phyloP scores from a whole-genome alignment of 2,888 invertebrate genomes.

The Polymixis lichenea region DNA sequence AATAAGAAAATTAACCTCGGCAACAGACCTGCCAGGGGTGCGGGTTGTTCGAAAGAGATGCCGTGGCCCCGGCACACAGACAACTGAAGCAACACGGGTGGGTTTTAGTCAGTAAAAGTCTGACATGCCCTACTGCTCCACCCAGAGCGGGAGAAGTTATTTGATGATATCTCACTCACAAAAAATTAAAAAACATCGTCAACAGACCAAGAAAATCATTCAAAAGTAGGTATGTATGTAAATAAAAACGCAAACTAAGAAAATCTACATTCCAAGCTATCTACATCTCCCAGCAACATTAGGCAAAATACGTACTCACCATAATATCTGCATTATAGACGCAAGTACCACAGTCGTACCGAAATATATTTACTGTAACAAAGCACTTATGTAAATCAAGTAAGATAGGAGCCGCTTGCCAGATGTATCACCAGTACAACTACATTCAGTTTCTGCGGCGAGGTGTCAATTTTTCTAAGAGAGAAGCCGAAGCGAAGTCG shows the following conservation, averaged over 20 bases:
- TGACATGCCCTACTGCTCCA: too few relatives aligned
- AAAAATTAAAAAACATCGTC: too few relatives aligned
- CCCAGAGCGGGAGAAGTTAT: too few relatives aligned
- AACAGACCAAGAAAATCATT: neutral
- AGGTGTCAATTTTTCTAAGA: too few relatives aligned
- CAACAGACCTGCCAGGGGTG: too few relatives aligned
- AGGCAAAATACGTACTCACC: conserved; percentile 19
- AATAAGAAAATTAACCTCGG: neutral
- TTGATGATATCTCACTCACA: too few relatives aligned
- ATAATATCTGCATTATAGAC: conserved; percentile 31
- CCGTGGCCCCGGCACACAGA: too few relatives aligned
- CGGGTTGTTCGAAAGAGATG: too few relatives aligned
- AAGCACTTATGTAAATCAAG: conserved; percentile 55
- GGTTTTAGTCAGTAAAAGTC: too few relatives aligned
- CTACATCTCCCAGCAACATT: conserved; percentile 7
- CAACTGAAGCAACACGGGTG: too few relatives aligned
- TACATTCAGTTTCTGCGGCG: conserved; percentile 12
- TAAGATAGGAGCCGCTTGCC: conserved; percentile 23
- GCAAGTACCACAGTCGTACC: conserved; percentile 10
- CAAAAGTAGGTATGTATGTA: neutral
- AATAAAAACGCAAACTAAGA: conserved; percentile 22
- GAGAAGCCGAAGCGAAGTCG: too few relatives aligned
- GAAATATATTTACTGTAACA: conserved; percentile 45
- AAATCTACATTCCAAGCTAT: conserved; percentile 12
- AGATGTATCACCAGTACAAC: conserved; percentile 27